Conservation (phyloP, 2,888 invertebrate species). For the Hypercompe scribonia region DNA sequence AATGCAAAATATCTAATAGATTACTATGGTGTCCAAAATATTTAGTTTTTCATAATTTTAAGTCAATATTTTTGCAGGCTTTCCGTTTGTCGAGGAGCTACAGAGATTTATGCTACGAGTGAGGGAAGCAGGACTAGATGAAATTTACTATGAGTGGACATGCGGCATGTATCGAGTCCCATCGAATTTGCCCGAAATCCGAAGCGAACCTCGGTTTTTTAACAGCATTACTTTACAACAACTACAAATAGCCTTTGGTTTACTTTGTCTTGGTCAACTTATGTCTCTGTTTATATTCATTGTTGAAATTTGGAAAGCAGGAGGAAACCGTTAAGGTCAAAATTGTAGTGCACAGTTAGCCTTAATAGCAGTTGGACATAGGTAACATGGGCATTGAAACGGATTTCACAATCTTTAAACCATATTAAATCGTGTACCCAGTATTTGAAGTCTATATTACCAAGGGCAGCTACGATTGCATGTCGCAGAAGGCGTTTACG, state of each 20-base stretch:
- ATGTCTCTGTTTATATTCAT: constrained; percentile 53
- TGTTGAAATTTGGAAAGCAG: constrained; percentile 52
- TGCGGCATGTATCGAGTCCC: constrained; percentile 49
- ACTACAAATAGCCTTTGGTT: constrained; percentile 52
- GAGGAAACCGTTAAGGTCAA: background rate
- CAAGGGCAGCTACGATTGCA: too few species aligned
- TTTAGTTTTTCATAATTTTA: too few species aligned
- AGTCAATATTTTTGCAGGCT: constrained; percentile 57
- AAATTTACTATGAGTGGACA: constrained; percentile 65
- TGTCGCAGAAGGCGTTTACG: too few species aligned
- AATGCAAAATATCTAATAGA: too few species aligned
- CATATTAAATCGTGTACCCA: too few species aligned
- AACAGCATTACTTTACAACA: constrained; percentile 49
- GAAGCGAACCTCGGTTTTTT: constrained; percentile 50
- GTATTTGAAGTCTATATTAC: too few species aligned
- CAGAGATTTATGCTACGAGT: constrained; percentile 55
- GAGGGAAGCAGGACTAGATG: constrained; percentile 63
- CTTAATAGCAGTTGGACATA: too few species aligned
- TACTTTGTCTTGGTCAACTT: constrained; percentile 55
- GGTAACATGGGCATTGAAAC: too few species aligned
- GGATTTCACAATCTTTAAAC: too few species aligned
- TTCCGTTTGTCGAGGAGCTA: constrained; percentile 60
- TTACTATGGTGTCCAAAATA: too few species aligned
- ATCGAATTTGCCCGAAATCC: constrained; percentile 19
- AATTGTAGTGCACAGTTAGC: background rate